Conservation (phyloP, 2,888 invertebrate genomes). For the Hydroisotoma schaefferi region DNA sequence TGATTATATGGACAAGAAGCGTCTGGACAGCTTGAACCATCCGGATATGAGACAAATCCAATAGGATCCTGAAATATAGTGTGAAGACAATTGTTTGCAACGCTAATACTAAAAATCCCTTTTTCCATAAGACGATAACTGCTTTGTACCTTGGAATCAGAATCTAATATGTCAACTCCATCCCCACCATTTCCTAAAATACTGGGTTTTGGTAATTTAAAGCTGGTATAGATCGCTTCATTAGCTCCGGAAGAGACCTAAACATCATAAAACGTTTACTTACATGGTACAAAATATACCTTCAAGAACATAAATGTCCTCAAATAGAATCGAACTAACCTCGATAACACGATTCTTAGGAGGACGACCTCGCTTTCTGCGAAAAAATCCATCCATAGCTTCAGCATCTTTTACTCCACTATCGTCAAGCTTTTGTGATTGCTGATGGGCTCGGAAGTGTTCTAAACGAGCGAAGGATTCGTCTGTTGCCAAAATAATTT, state of each 20-base stretch:
- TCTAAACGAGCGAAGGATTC: constrained; percentile 76
- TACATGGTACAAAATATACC: too few relatives aligned
- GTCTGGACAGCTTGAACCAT: constrained; percentile 67
- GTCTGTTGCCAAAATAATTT: constrained; percentile 70
- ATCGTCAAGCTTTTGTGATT: constrained; percentile 59
- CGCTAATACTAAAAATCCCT: neutral
- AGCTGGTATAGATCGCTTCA: constrained; percentile 85
- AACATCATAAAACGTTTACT: too few relatives aligned
- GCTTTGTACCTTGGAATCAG: constrained; percentile 44
- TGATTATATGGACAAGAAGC: constrained; percentile 66
- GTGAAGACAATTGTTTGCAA: neutral
- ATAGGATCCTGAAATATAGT: constrained; percentile 40
- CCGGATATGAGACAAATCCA: constrained; percentile 48
- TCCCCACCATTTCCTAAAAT: constrained; percentile 36
- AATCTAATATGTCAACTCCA: constrained; percentile 30
- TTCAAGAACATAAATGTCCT: too few relatives aligned
- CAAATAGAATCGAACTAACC: too few relatives aligned
- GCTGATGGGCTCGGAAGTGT: constrained; percentile 76
- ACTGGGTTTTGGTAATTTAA: constrained; percentile 75
- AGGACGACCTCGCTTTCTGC: constrained; percentile 89
- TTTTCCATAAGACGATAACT: neutral
- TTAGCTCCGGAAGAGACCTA: constrained; percentile 45
- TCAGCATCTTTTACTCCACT: constrained; percentile 42
- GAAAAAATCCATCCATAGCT: constrained; percentile 75
- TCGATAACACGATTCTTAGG: constrained; percentile 93